phyloP scores from a whole-genome alignment of 2,888 invertebrate species.

The Trissolcus brochymenae region DNA sequence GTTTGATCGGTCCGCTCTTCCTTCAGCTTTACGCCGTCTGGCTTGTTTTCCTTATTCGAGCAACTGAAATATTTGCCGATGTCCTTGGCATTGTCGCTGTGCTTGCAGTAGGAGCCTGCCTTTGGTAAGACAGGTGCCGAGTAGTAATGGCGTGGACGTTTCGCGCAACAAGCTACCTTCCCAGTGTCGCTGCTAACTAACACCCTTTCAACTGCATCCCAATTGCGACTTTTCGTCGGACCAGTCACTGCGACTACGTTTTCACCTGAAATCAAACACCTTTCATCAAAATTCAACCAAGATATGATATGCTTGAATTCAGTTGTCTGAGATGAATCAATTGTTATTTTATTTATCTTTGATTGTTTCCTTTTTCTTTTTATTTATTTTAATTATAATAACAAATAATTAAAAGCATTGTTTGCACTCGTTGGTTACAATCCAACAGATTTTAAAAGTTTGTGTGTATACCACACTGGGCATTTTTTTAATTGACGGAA shows the following conservation, averaged over 20 bases:
- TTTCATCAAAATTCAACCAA: not conserved
- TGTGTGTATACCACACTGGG: too few relatives aligned
- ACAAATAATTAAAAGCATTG: too few relatives aligned
- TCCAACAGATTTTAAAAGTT: too few relatives aligned
- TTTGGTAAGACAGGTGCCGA: conserved; percentile 60
- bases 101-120: conserved; percentile 61
- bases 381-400: too few relatives aligned
- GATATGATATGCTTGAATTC: too few relatives aligned
- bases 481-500: too few relatives aligned
- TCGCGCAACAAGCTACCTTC: conserved; percentile 57
- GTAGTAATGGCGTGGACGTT: conserved; percentile 54
- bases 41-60: conserved; percentile 71
- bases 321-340: too few relatives aligned
- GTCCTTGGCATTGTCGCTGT: conserved; percentile 65
- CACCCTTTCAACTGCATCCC: conserved; percentile 63
- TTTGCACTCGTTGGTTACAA: too few relatives aligned
- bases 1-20: conserved; percentile 66
- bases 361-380: too few relatives aligned
- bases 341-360: too few relatives aligned
- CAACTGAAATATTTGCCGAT: conserved; percentile 68
- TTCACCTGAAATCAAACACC: conserved; percentile 67
- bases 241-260: conserved; percentile 65
- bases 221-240: conserved; percentile 60
- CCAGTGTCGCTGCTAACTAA: conserved; percentile 63
- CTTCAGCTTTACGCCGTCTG: conserved; percentile 41